Evolutionary conservation across 2,113 vertebrate genomes (phyloP), one percentile per base, ranked within the genome.

Genomic region (Cavia aperea): DNA sequence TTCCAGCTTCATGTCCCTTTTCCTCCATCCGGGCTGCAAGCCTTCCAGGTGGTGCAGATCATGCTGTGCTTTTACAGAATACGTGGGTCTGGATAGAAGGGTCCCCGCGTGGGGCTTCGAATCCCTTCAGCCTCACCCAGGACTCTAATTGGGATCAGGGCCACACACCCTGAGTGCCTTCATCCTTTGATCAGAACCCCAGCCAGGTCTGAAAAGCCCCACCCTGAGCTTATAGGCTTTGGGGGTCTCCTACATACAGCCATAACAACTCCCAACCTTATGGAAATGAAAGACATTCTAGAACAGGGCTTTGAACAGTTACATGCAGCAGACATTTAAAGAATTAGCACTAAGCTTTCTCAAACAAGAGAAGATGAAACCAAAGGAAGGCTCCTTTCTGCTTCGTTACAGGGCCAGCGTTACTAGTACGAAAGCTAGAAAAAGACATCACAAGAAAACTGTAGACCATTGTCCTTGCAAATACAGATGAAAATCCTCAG

Each of bases 271-370:
- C 75, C 51, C 15, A 70, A 54, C 49, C 39, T 92, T 88, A 79
- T 3, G 79, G 78, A 95, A 84, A 87, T 78, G 31, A 91, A 88
- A 88, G 86, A 14, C 49, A 43, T 83, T 85, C 14, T 86, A 78
- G 68, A 33, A 86, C 24, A 73, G 23, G 89, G 4, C 54, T 49
- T 15, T 60, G 39, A 93, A 89, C 24, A 79, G 36, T 63, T 92
- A 56, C 16, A 79, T 26, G 26, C 70, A n/a, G 24, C 77, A 79
- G 5, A 19, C 77, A 10, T 79, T 51, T 51, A 54, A 54, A 84
- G 36, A 73, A 88, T 81, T 65, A 75, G 65, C 11, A 93, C 12
- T 36, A 66, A 2, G 54, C 70, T 84, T 29, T 81, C 62, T 85
- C 58, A 94, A 85, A 66, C 18, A 33, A 11, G 72, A 73, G 39